Base-by-base conservation (phyloP, 2,888 invertebrate genomes). In the Tanypteryx hageni region DNA sequence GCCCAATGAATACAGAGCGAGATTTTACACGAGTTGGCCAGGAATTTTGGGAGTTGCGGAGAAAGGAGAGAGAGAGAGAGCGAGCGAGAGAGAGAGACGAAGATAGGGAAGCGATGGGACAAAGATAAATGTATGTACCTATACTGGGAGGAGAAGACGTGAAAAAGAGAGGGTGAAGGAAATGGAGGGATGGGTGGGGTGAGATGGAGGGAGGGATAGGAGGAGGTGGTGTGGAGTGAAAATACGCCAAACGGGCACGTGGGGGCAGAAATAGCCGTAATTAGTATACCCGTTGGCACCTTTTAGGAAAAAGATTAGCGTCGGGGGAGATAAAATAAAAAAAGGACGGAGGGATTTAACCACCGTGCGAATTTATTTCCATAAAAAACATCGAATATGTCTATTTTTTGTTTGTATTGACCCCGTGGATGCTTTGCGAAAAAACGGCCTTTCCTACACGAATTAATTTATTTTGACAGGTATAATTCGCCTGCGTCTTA, bases 1-100 rank as follows among this genome's bases (percentile, higher is more conserved):
- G 89, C 89, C 89, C 64, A 89, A 89, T 89, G 89, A 89, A 89
- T 89, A 89, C 89, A 61, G 89, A 89, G 89, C 89, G 56, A 89
- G 89, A 89, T 89, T 89, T 64, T 89, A 61, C 89, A 44, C 89
- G 61, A 89, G 44, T 89, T 61, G 89, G 61, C 89, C 64, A 14
- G 89, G 68, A 68, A 89, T 68, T 68, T 31, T 58, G 61, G 59
- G 59, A 8, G 68, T 44, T 31, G 13, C 18, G 44, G 44, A 56
- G 44, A 64, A 64, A 31, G n/a, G 89, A 64, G 44, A 86, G 27
- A 16, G 86, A 44, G 85, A 57, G 16, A 57, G 59, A 18, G 22
- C 27, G 0, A 27, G 86, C 11, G 44, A 27, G n/a, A 22, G n/a
- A 22, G 58, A 58, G 59, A 22, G 27, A 31, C 3, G 11, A 27